Percentiles rank a stretch among this genome's conserved stretches.
phyloP scores from a whole-genome alignment of 1,140 invertebrate genomes.

The Formica selysi region DNA sequence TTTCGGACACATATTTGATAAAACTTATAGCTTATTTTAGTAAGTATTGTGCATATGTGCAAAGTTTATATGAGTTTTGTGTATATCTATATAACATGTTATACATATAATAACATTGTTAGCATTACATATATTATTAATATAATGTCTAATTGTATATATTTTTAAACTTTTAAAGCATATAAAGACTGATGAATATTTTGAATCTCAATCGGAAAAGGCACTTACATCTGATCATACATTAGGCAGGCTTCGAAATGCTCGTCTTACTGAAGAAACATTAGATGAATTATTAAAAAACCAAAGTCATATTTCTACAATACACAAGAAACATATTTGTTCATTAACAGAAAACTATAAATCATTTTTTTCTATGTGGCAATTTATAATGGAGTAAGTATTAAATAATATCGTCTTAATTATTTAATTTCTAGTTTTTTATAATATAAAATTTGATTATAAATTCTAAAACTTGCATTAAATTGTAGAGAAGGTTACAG shows the following conservation, averaged over 20 bases:
- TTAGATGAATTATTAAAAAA: constrained; percentile 88
- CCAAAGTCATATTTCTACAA: constrained; percentile 86
- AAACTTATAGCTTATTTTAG: too few relatives aligned
- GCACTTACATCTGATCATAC: constrained; percentile 93
- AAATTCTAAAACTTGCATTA: constrained; percentile 19
- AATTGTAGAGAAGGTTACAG: constrained; percentile 94
- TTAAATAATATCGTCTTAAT: neutral
- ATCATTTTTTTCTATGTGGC: constrained; percentile 80
- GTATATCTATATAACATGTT: constrained; percentile 5
- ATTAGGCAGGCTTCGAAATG: constrained; percentile 91
- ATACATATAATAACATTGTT: constrained; percentile 41
- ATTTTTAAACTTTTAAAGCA: constrained; percentile 77
- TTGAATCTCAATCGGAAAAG: constrained; percentile 83
- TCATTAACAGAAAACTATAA: constrained; percentile 67
- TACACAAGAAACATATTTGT: constrained; percentile 86
- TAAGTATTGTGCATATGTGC: too few relatives aligned
- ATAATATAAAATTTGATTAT: neutral
- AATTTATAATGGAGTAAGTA: constrained; percentile 83
- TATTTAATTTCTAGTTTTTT: neutral
- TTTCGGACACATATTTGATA: too few relatives aligned
- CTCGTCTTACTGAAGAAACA: constrained; percentile 90
- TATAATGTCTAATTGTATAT: constrained; percentile 10
- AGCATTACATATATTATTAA: constrained; percentile 72
- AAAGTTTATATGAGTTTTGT: too few relatives aligned
- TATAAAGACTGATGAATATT: constrained; percentile 82